Conservation (phyloP, 2,797 vertebrate genomes). For the Tolypeutes matacus region DNA sequence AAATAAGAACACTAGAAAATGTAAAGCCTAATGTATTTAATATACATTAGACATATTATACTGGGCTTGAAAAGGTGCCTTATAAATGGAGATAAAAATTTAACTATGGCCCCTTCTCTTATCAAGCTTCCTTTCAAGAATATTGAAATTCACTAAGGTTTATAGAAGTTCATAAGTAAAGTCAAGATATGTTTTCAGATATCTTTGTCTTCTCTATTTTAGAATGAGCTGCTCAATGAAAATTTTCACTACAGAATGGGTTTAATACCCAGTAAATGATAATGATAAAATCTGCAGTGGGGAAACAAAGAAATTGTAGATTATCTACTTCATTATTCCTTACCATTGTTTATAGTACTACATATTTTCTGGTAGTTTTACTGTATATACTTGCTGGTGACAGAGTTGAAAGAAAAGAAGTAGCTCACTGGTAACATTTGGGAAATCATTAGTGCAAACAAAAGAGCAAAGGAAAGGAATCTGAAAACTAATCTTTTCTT, state of each 20-base stretch:
- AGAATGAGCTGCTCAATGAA: conserved; percentile 25
- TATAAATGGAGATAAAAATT: background rate
- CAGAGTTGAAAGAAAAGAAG: conserved; percentile 32
- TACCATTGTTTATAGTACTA: background rate
- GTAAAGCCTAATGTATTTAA: background rate
- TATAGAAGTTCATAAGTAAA: conserved; percentile 55
- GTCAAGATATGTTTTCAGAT: background rate
- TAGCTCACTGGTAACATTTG: conserved; percentile 50
- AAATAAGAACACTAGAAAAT: conserved; percentile 38
- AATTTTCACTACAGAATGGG: background rate
- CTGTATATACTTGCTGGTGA: background rate
- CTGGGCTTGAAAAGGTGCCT: background rate
- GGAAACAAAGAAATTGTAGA: background rate
- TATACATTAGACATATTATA: background rate
- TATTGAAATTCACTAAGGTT: background rate
- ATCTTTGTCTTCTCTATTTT: conserved; percentile 43
- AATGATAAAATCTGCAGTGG: background rate
- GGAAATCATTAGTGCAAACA: background rate
- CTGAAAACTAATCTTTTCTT: conserved; percentile 59
- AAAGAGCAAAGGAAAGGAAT: conserved; percentile 25
- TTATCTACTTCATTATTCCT: background rate
- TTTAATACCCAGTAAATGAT: background rate
- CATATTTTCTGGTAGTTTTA: conserved; percentile 44
- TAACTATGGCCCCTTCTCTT: background rate
- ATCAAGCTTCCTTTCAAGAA: background rate